Base-by-base conservation (phyloP, 2,113 vertebrate species). In the Stegastes partitus region DNA sequence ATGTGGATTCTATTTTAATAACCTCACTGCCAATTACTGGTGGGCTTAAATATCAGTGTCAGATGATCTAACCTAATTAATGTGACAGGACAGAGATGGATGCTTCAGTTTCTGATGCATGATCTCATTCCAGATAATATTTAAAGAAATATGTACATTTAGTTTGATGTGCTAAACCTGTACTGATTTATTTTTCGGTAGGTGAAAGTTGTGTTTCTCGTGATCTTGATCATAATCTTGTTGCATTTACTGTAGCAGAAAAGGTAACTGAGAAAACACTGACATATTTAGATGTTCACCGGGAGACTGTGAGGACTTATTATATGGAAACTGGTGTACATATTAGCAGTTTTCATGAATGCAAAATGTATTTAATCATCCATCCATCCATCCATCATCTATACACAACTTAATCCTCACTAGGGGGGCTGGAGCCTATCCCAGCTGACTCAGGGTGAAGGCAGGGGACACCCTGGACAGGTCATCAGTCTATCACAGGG, bases 1-100 rank as follows among this genome's bases (percentile, higher is more conserved):
- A 61, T 34, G 11, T 34, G 51, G 63, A 2, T 72, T 85, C 82
- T 84, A 90, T 89, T 89, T 92, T 87, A 88, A 89, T 83, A 90
- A 74, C 77, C 80, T 58, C 67, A 23, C 22, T 1, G 23, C 22
- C 74, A 76, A 68, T 85, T 63, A 77, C 69, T 34, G 42, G 34
- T 55, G 62, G 58, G 67, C 50, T 77, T 80, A 49, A 71, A 37
- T 58, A 81, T 78, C 83, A 68, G 42, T 34, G 53, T 51, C 71
- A 66, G 28, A 59, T 58, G 11, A 81, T 66, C 34, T 81, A 68
- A 68, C 81, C 85, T 83, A 69, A 88, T 89, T 87, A 88, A 74
- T 66, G 57, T 68, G 83, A 77, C 77, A 66, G 74, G 84, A 83
- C 77, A 66, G 74, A 86, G 85, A 90, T 68, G 58, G 56, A 85